Evolutionary conservation across 2,797 vertebrate genomes (phyloP).

Genomic region (Chelidonichthys spinosus): DNA sequence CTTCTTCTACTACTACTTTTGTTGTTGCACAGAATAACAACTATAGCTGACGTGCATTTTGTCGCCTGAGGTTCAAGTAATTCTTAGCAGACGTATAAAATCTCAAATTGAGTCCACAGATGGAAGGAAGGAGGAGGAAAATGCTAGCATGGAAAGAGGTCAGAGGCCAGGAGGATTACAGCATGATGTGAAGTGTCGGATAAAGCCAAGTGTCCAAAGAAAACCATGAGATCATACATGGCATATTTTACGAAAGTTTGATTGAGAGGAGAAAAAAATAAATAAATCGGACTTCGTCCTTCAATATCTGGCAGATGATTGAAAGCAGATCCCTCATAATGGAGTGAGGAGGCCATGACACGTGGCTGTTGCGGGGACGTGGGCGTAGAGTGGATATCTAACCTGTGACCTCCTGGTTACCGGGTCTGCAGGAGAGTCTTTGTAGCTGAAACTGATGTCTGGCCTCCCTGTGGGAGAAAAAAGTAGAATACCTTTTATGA

Average conservation of each 20-base stretch:
- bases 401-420: slow-evolving; percentile 29
- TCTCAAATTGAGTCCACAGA: slow-evolving; percentile 31
- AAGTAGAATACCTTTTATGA: neutral
- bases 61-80: slow-evolving; percentile 7
- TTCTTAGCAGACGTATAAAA: slow-evolving; percentile 22
- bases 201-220: slow-evolving; percentile 47
- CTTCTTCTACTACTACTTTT: neutral
- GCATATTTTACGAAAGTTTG: slow-evolving; percentile 31
- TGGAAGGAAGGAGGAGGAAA: slow-evolving; percentile 20
- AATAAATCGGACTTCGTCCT: slow-evolving; percentile 8
- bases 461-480: neutral
- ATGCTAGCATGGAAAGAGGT: slow-evolving; percentile 45
- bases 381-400: slow-evolving; percentile 13
- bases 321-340: slow-evolving; percentile 29
- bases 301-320: slow-evolving; percentile 28
- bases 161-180: slow-evolving; percentile 52
- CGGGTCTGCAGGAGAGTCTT: neutral
- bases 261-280: slow-evolving; percentile 17
- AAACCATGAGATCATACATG: slow-evolving; percentile 67
- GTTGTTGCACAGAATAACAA: slow-evolving; percentile 3
- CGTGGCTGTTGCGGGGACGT: slow-evolving; percentile 25
- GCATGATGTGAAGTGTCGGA: slow-evolving; percentile 35
- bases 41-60: slow-evolving; percentile 2
- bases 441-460: neutral
- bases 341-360: slow-evolving; percentile 22